Conservation (phyloP, 1,140 invertebrate genomes). For the Holotrichia oblita region DNA sequence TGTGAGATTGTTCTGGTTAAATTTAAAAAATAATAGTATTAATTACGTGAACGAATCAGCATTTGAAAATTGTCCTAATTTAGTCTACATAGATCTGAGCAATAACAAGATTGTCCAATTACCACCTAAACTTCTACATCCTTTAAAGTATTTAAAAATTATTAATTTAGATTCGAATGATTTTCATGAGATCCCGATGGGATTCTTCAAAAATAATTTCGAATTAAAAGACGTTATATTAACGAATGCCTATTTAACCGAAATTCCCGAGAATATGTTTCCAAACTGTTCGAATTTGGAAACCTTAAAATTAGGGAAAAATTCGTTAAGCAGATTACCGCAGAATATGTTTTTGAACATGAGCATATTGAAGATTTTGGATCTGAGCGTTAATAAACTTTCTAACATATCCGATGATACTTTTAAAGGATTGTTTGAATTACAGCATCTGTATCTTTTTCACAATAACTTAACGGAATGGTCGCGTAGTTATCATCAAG, state of each 20-base stretch:
- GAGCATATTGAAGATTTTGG: not conserved
- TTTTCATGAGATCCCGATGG: conserved; percentile 17
- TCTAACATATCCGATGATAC: conserved; percentile 22
- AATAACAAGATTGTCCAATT: conserved; percentile 30
- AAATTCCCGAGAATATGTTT: conserved; percentile 25
- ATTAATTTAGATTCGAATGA: conserved; percentile 41
- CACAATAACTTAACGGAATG: conserved; percentile 34
- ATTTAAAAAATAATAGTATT: conserved; percentile 43
- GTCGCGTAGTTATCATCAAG: conserved; percentile 29
- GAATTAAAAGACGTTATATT: not conserved
- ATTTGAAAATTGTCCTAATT: conserved; percentile 30
- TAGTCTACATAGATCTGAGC: conserved; percentile 41
- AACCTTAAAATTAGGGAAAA: not conserved
- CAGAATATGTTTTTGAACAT: not conserved
- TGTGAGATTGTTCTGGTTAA: not conserved
- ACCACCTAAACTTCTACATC: conserved; percentile 20
- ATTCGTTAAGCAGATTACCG: not conserved
- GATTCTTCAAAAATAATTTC: not conserved
- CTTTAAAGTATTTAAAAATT: conserved; percentile 19
- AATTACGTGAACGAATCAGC: conserved; percentile 5
- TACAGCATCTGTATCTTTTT: conserved; percentile 39
- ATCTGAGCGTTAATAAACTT: not conserved
- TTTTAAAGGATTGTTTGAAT: conserved; percentile 42
- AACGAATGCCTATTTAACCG: not conserved
- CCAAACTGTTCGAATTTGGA: conserved; percentile 15